phyloP scores from a whole-genome alignment of 53 echinoderm and acorn worm genomes.

The Zoroaster sp. region DNA sequence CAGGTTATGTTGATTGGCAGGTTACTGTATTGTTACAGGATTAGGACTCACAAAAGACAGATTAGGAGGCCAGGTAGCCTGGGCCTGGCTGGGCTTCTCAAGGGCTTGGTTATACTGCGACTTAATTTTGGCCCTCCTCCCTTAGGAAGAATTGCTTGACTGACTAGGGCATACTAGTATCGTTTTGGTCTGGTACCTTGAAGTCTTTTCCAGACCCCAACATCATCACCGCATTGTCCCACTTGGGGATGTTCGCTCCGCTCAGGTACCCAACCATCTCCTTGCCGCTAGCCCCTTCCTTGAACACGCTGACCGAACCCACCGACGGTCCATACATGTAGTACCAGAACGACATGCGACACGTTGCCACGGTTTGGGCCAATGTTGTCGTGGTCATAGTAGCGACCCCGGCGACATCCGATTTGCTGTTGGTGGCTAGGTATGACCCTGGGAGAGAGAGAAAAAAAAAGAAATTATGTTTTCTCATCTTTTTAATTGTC shows the following conservation, averaged over 20 bases:
- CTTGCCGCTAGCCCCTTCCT: not conserved
- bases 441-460: not conserved
- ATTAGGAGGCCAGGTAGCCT: too few species aligned
- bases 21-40: too few species aligned
- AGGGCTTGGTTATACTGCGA: too few species aligned
- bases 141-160: too few species aligned
- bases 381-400: constrained; percentile 25
- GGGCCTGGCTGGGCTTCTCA: too few species aligned
- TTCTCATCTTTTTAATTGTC: too few species aligned
- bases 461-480: not conserved
- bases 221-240: constrained; percentile 50
- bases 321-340: constrained; percentile 54
- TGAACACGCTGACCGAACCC: constrained; percentile 50
- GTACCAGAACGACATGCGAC: constrained; percentile 57
- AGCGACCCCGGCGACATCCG: not conserved
- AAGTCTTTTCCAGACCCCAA: constrained; percentile 46
- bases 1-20: too few species aligned
- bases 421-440: not conserved
- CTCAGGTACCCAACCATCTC: constrained; percentile 48
- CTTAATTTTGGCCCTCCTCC: too few species aligned
- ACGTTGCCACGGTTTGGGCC: constrained; percentile 1
- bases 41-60: too few species aligned
- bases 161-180: too few species aligned
- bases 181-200: too few species aligned
- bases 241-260: constrained; percentile 24